Conservation (phyloP, 2,888 invertebrate genomes). For the Argynnis bischoffii region DNA sequence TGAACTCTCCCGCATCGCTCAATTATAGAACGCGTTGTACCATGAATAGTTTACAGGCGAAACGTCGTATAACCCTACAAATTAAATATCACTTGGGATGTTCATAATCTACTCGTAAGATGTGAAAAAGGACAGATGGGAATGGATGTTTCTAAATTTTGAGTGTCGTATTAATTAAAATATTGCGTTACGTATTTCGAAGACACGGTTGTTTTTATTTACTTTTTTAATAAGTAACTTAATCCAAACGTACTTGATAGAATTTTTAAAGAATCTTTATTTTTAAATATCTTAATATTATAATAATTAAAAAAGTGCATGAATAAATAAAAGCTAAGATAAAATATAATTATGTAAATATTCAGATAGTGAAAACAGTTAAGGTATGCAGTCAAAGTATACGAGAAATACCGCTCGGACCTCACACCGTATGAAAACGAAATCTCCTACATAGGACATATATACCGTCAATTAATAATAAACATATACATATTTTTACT, state of each 20-base stretch:
- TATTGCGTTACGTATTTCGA: constrained; percentile 14
- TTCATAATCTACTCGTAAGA: constrained; percentile 45
- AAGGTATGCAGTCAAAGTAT: constrained; percentile 56
- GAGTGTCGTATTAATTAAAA: constrained; percentile 30
- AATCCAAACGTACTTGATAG: too few relatives aligned
- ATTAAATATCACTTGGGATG: constrained; percentile 53
- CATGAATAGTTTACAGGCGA: constrained; percentile 62
- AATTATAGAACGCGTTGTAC: constrained; percentile 78
- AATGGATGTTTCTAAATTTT: constrained; percentile 38
- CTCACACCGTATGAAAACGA: constrained; percentile 45
- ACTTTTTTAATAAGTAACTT: background rate
- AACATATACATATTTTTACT: background rate
- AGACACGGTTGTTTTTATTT: background rate
- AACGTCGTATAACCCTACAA: constrained; percentile 56
- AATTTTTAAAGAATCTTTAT: background rate
- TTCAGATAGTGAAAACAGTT: constrained; percentile 19
- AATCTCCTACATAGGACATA: background rate
- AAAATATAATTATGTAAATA: constrained; percentile 3
- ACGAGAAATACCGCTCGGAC: constrained; percentile 45
- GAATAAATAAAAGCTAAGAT: background rate
- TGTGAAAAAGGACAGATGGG: constrained; percentile 54
- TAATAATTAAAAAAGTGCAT: background rate
- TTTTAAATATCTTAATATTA: background rate
- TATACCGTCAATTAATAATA: background rate
- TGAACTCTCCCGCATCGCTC: constrained; percentile 82